phyloP scores from a whole-genome alignment of 2,797 vertebrate species.

The Champsocephalus gunnari region DNA sequence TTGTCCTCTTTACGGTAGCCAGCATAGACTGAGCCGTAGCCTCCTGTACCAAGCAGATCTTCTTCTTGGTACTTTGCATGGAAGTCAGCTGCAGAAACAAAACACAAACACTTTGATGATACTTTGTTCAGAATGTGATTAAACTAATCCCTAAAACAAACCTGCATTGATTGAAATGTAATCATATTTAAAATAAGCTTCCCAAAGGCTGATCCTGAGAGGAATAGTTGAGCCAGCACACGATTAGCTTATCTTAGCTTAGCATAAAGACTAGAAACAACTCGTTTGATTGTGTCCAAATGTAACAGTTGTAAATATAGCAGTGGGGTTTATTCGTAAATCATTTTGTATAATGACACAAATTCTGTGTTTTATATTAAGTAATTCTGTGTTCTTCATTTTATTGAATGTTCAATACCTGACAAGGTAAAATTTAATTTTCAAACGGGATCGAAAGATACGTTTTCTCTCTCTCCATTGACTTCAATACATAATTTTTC shows the following conservation, averaged over 20 bases:
- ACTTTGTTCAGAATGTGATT: background rate
- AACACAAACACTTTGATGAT: background rate
- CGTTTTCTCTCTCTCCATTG: too few species aligned
- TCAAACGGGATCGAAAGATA: too few species aligned
- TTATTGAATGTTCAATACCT: too few species aligned
- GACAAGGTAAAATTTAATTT: too few species aligned
- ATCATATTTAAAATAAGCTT: background rate
- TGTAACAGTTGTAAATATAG: background rate
- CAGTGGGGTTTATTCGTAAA: too few species aligned
- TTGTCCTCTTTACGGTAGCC: background rate
- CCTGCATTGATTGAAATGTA: background rate
- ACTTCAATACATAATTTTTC: too few species aligned
- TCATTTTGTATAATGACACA: too few species aligned
- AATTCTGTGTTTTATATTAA: too few species aligned
- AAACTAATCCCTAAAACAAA: background rate
- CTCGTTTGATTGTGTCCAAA: background rate
- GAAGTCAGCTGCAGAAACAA: conserved; percentile 1
- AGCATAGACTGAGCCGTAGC: background rate
- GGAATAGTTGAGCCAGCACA: background rate
- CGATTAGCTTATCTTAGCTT: background rate
- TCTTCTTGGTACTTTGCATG: background rate
- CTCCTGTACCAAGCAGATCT: background rate
- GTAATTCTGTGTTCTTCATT: too few species aligned
- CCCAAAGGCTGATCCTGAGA: background rate
- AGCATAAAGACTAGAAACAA: background rate